These are phyloP conservation scores for Hafferia zeledoni DNA, from an alignment of 2,797 vertebrate species.

Conservation along the genomic window DNA sequence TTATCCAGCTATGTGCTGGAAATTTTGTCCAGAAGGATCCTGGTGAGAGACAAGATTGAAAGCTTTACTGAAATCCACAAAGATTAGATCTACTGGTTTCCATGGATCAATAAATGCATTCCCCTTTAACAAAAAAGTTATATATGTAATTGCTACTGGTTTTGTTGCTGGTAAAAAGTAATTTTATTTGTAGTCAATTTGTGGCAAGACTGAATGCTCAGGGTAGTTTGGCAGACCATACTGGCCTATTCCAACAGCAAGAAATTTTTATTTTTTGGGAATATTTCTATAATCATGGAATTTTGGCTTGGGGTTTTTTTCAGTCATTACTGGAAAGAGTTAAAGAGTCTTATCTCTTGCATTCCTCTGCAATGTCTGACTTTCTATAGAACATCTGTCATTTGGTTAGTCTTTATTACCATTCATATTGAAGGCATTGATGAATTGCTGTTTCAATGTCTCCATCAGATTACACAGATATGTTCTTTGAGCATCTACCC, in stretches of 20 bases:
- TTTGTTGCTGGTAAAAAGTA: not conserved
- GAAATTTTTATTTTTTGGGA: not conserved
- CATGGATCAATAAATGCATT: not conserved
- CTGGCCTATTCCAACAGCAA: not conserved
- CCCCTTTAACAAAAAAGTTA: not conserved
- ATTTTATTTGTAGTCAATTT: not conserved
- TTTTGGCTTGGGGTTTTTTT: not conserved
- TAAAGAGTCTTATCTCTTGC: conserved; percentile 46
- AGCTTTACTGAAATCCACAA: not conserved
- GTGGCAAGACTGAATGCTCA: not conserved
- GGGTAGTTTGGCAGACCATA: not conserved
- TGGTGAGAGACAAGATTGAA: not conserved
- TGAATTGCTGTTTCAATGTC: conserved; percentile 72
- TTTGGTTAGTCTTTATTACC: conserved; percentile 65
- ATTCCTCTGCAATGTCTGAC: not conserved
- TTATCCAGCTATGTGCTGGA: not conserved
- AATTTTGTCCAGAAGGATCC: not conserved
- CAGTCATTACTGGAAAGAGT: conserved; percentile 5
- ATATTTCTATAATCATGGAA: not conserved
- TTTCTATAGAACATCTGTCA: conserved; percentile 61
- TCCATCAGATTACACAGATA: conserved; percentile 69
- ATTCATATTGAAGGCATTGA: conserved; percentile 67
- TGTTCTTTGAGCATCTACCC: conserved; percentile 62
- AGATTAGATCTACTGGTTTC: not conserved
- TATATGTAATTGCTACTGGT: not conserved